A percentile compares a stretch with the other conserved stretches of the same genome.
These are phyloP conservation scores for Corythornis cristatus DNA, from an alignment of 2,113 vertebrate genomes.

Conservation along the genomic window DNA sequence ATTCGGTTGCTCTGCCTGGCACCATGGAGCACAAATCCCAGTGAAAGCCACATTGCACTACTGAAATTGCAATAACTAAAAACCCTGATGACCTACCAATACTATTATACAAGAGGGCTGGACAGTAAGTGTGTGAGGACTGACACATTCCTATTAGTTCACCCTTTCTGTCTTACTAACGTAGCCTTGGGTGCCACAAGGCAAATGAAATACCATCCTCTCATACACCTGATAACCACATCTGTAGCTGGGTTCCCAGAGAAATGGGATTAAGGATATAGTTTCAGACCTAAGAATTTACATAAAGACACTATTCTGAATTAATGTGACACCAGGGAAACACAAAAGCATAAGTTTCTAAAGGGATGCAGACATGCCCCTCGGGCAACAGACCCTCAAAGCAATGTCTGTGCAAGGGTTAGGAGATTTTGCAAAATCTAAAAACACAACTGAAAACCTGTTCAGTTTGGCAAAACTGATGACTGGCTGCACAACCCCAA, in stretches of 20 bases:
- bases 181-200: not conserved
- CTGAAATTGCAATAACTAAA: not conserved
- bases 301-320: not conserved
- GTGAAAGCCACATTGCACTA: not conserved
- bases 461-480: not conserved
- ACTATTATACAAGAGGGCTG: not conserved
- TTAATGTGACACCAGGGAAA: not conserved
- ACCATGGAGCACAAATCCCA: not conserved
- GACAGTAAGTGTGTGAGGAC: not conserved
- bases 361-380: not conserved
- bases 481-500: accelerated
- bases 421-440: not conserved
- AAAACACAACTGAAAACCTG: not conserved
- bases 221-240: not conserved
- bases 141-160: not conserved
- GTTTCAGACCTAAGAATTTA: not conserved
- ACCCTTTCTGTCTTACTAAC: not conserved
- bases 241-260: not conserved
- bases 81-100: not conserved
- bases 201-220: not conserved
- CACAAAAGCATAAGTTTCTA: not conserved
- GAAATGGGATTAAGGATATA: not conserved
- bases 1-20: not conserved
- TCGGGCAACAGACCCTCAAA: not conserved
- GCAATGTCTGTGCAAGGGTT: accelerated